Conservation (phyloP, 2,888 invertebrate species). For the Chydorus sphaericus region DNA sequence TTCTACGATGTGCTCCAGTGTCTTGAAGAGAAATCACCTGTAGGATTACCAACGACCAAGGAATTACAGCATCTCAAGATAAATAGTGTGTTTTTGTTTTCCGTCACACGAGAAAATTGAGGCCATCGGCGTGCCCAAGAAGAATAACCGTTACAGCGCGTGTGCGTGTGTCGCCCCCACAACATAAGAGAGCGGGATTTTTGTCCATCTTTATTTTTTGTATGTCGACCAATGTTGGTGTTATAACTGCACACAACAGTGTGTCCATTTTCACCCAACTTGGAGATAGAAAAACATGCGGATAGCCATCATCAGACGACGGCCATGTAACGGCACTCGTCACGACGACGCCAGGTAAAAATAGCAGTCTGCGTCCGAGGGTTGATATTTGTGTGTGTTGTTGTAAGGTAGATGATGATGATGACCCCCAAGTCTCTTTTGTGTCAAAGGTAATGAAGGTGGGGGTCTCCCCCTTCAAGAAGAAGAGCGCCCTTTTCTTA, state of each 20-base stretch:
- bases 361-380: too few species aligned
- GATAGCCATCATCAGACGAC: not conserved
- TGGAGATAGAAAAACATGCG: too few species aligned
- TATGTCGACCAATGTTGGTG: not conserved
- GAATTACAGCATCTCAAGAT: too few species aligned
- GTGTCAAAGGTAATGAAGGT: not conserved
- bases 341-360: constrained; percentile 3
- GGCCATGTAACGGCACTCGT: constrained; percentile 2
- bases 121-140: not conserved
- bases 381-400: too few species aligned
- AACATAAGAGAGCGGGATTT: not conserved
- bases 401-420: not conserved
- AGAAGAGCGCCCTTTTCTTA: not conserved
- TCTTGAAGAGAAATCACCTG: too few species aligned
- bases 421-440: not conserved
- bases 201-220: not conserved
- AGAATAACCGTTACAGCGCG: not conserved
- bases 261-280: too few species aligned
- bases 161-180: not conserved
- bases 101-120: too few species aligned
- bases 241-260: not conserved
- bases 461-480: not conserved
- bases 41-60: too few species aligned
- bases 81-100: not conserved
- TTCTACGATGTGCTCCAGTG: not conserved